Percentiles rank a stretch among this genome's conserved stretches.
phyloP scores from a whole-genome alignment of 2,113 vertebrate species.

The Poeciliopsis prolifica region DNA sequence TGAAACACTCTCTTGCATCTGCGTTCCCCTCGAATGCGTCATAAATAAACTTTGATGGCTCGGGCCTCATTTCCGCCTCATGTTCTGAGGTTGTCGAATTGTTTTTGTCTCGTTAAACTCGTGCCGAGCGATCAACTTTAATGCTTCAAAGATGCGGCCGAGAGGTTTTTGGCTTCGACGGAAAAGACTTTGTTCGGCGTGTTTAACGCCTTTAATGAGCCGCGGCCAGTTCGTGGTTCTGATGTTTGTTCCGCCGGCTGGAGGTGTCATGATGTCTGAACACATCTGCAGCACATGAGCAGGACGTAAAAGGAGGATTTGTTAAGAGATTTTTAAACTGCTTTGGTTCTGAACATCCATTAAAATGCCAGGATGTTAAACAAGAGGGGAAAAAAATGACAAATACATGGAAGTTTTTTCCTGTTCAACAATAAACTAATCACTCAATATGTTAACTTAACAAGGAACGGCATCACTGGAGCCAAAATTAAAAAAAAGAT shows the following conservation, averaged over 20 bases:
- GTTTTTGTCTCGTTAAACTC: constrained; percentile 13
- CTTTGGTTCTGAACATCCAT: too few species aligned
- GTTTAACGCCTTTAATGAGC: constrained; percentile 8
- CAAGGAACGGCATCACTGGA: too few species aligned
- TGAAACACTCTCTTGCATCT: background rate
- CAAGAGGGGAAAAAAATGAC: too few species aligned
- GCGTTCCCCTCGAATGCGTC: background rate
- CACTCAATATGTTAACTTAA: too few species aligned
- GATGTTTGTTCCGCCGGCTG: background rate
- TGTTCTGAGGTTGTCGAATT: background rate
- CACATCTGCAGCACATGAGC: background rate
- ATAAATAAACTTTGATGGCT: background rate
- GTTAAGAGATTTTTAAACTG: background rate
- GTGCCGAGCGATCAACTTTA: constrained; percentile 1
- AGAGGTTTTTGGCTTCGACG: background rate
- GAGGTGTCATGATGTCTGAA: background rate
- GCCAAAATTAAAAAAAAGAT: too few species aligned
- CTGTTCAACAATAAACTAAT: too few species aligned
- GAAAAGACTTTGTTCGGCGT: constrained; percentile 16
- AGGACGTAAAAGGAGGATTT: background rate
- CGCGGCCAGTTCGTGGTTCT: background rate
- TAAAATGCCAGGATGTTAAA: too few species aligned
- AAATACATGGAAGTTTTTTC: too few species aligned
- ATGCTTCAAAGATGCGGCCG: constrained; percentile 39
- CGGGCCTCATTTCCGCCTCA: background rate